Percentiles rank a stretch among this genome's conserved stretches.
Conservation (phyloP, 2,888 invertebrate species). For the Melieria picta region DNA sequence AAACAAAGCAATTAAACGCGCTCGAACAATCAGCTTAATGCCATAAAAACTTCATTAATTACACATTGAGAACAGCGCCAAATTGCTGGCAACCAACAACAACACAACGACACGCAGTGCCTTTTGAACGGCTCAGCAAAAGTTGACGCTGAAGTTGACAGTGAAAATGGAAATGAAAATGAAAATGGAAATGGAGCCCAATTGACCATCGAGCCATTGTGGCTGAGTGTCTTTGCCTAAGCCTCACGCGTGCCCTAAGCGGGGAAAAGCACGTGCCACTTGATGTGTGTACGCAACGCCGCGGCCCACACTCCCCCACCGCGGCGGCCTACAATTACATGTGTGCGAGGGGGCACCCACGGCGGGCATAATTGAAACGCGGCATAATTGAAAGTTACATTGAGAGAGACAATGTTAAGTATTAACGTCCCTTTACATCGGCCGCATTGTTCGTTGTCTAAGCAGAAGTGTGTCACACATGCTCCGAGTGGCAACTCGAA, state of each 20-base stretch:
- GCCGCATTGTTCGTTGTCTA: background rate
- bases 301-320: background rate
- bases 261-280: constrained; percentile 11
- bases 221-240: too few species aligned
- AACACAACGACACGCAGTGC: background rate
- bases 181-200: constrained; percentile 13
- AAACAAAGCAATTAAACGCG: background rate
- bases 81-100: background rate
- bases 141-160: background rate
- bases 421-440: background rate
- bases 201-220: background rate
- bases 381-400: constrained; percentile 17
- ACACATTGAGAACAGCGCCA: constrained; percentile 11
- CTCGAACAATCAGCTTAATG: constrained; percentile 5
- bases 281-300: background rate
- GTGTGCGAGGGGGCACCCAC: background rate
- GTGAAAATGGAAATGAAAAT: constrained; percentile 2
- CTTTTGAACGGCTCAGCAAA: too few species aligned
- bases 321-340: too few species aligned
- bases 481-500: constrained; percentile 12
- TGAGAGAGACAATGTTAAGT: background rate
- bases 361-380: constrained; percentile 3
- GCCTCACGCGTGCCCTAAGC: too few species aligned
- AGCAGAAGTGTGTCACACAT: background rate
- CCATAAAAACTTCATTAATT: constrained; percentile 13